Percentiles rank a stretch among this genome's conserved stretches.
Conservation (phyloP, 35 echinoderm and acorn worm genomes). For the Acanthaster planci region DNA sequence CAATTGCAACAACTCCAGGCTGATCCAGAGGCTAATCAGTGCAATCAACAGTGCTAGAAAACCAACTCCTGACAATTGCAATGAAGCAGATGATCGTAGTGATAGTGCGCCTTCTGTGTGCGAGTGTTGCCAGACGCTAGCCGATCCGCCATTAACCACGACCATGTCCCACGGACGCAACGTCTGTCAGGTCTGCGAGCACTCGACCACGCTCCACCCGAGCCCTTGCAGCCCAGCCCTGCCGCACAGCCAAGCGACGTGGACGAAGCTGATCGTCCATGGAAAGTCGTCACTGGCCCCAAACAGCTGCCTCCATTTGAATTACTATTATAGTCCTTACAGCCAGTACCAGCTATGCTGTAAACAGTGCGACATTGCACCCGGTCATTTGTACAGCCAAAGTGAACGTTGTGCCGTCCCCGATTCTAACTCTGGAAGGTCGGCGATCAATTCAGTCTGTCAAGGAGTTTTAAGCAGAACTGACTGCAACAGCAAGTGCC, state of each 20-base stretch:
- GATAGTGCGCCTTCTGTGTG: not conserved
- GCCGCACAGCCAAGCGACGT: conserved; percentile 21
- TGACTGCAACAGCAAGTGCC: not conserved
- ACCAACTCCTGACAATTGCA: not conserved
- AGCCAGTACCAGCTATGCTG: conserved; percentile 79
- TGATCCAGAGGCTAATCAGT: conserved; percentile 17
- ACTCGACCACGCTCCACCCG: not conserved
- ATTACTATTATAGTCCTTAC: conserved; percentile 82
- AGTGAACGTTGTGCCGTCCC: conserved; percentile 11
- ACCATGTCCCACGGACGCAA: conserved; percentile 42
- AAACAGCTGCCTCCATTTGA: conserved; percentile 60
- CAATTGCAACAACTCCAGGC: conserved; percentile 55
- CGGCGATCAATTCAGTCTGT: conserved; percentile 14
- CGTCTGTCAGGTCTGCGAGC: conserved; percentile 82
- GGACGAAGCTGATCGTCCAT: conserved; percentile 35
- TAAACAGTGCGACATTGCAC: not conserved
- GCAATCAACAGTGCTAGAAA: not conserved
- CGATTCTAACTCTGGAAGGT: conserved; percentile 5
- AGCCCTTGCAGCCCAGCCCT: conserved; percentile 1
- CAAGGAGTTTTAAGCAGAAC: not conserved
- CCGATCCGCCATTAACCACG: not conserved
- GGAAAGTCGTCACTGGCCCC: conserved; percentile 38
- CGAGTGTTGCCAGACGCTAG: conserved; percentile 80
- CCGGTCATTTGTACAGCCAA: conserved; percentile 23
- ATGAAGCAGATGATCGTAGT: not conserved